Conservation (phyloP, 2,797 vertebrate genomes). For the Otolemur crassicaudatus region DNA sequence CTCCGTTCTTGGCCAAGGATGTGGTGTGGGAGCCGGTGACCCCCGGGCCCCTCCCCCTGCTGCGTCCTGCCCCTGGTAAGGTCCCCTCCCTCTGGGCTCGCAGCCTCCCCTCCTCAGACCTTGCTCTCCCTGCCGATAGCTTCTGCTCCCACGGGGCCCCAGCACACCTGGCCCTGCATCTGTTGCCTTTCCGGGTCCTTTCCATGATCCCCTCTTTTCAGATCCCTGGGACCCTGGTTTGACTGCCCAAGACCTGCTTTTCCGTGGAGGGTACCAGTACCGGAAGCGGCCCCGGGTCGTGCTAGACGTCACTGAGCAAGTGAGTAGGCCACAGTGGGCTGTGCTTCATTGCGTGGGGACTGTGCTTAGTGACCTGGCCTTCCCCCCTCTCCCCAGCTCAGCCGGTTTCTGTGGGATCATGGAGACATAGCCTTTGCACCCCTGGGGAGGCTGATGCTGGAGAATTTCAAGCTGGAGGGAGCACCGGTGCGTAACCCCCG, state of each 20-base stretch:
- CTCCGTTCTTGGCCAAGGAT: fast-evolving
- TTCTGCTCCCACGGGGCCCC: not conserved
- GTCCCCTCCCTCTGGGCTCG: not conserved
- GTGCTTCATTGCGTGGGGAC: fast-evolving
- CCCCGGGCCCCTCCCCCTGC: conserved; percentile 76
- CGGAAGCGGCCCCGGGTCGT: conserved; percentile 17
- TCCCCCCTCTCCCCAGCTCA: conserved; percentile 68
- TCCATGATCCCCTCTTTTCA: not conserved
- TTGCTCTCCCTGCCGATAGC: not conserved
- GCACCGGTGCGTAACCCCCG: conserved; percentile 52
- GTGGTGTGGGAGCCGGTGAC: conserved; percentile 63
- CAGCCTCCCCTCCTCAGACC: not conserved
- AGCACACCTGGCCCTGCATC: not conserved
- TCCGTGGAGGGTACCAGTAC: conserved; percentile 58
- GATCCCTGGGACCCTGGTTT: conserved; percentile 79
- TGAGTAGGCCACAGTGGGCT: not conserved
- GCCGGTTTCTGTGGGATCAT: conserved; percentile 87
- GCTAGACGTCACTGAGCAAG: conserved; percentile 78
- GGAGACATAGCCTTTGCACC: conserved; percentile 86
- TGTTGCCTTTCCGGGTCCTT: not conserved
- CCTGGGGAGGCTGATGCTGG: conserved; percentile 86
- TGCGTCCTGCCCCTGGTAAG: conserved; percentile 75
- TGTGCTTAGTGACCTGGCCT: not conserved
- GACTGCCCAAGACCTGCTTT: conserved; percentile 74
- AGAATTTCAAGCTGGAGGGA: conserved; percentile 85